Conservation (phyloP, 1,140 invertebrate genomes). For the Brachionus calyciflorus region DNA sequence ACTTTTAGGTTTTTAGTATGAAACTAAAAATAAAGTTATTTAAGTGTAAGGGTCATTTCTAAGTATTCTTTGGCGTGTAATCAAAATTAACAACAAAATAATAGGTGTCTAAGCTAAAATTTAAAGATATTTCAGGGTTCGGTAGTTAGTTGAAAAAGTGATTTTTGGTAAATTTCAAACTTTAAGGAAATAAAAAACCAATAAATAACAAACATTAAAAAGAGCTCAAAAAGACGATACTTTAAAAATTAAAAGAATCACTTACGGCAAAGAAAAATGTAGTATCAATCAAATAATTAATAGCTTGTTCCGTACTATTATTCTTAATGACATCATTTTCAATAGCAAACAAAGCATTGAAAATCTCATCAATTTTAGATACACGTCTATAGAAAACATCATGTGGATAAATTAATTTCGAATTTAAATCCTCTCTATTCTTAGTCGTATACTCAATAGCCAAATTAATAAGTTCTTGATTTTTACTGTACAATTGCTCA, state of each 20-base stretch:
- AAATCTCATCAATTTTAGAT: conserved; percentile 44
- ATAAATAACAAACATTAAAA: too few relatives aligned
- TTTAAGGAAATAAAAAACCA: too few relatives aligned
- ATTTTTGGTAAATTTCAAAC: too few relatives aligned
- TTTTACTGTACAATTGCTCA: conserved; percentile 21
- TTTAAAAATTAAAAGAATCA: neutral
- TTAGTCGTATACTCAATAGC: conserved; percentile 17
- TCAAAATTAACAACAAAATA: too few relatives aligned
- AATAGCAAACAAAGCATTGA: conserved; percentile 13
- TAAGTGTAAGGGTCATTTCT: too few relatives aligned
- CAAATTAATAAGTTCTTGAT: conserved; percentile 37
- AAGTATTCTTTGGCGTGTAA: too few relatives aligned
- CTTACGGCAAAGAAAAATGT: conserved; percentile 39
- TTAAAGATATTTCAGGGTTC: too few relatives aligned
- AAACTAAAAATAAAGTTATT: too few relatives aligned
- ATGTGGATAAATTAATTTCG: conserved; percentile 20
- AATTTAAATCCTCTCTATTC: conserved; percentile 13
- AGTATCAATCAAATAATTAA: conserved; percentile 38
- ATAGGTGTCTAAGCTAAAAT: too few relatives aligned
- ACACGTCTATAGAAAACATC: conserved; percentile 26
- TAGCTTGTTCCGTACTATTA: conserved; percentile 36
- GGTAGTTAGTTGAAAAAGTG: too few relatives aligned
- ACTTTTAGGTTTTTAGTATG: too few relatives aligned
- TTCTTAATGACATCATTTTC: conserved; percentile 43
- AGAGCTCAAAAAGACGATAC: too few relatives aligned